Evolutionary conservation across 2,888 invertebrate genomes (phyloP).

Genomic region (Saturnia japonica): DNA sequence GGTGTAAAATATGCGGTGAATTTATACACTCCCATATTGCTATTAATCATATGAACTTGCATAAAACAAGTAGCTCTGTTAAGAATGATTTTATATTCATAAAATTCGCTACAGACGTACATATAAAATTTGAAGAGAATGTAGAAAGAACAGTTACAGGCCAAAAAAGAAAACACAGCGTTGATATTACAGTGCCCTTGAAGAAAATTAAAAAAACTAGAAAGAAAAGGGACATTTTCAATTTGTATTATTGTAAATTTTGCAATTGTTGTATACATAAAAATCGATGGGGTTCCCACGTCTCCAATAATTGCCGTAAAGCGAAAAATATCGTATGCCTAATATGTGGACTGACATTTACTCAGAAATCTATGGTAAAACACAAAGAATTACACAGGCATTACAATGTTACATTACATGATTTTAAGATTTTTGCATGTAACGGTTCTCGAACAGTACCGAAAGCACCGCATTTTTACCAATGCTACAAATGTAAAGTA

Average conservation of each 20-base stretch:
- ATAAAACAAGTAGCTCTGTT: constrained; percentile 10
- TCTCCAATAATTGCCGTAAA: constrained; percentile 1
- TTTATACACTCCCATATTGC: constrained; percentile 25
- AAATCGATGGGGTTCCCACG: background rate
- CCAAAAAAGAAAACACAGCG: background rate
- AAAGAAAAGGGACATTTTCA: background rate
- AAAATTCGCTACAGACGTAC: background rate
- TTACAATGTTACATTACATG: background rate
- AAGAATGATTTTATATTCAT: constrained; percentile 17
- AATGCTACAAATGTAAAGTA: constrained; percentile 25
- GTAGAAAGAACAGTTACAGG: background rate
- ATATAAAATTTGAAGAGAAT: background rate
- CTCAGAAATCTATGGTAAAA: background rate
- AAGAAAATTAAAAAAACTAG: background rate
- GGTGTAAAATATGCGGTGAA: constrained; percentile 41
- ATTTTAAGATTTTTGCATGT: background rate
- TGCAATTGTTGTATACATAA: constrained; percentile 32
- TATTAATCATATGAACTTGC: constrained; percentile 32
- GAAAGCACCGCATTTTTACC: background rate
- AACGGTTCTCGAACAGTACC: background rate
- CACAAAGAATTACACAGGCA: background rate
- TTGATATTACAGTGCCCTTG: background rate
- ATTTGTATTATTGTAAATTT: constrained; percentile 37
- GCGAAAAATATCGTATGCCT: background rate
- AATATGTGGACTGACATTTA: background rate